A percentile compares a stretch with the other conserved stretches of the same genome.
Conservation (phyloP, 1,140 invertebrate genomes). For the Chrysopa pallens region DNA sequence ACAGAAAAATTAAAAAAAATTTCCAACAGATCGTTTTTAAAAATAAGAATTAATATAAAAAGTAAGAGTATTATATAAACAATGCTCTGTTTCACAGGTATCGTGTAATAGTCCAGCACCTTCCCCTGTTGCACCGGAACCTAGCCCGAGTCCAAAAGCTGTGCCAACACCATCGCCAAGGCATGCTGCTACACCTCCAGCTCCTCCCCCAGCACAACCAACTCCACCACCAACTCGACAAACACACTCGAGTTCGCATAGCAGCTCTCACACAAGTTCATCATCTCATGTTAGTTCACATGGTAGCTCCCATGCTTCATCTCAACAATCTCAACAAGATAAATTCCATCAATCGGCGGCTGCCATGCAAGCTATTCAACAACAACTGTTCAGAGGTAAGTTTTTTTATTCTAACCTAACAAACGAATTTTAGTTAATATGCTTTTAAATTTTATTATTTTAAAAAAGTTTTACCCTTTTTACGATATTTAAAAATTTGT, state of each 20-base stretch:
- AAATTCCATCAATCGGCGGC: conserved; percentile 50
- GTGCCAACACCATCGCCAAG: conserved; percentile 31
- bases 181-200: conserved; percentile 25
- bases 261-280: conserved; percentile 8
- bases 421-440: too few relatives aligned
- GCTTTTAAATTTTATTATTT: too few relatives aligned
- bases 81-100: conserved; percentile 15
- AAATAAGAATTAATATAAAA: background rate
- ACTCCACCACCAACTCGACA: conserved; percentile 11
- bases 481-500: background rate
- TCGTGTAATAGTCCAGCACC: conserved; percentile 21
- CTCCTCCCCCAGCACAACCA: conserved; percentile 14
- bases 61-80: conserved; percentile 1
- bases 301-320: conserved; percentile 14
- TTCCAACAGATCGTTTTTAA: too few relatives aligned
- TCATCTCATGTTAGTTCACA: background rate
- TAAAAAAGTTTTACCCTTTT: too few relatives aligned
- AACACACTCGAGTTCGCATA: conserved; percentile 4
- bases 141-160: conserved; percentile 30
- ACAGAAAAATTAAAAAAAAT: too few relatives aligned
- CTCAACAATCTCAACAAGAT: conserved; percentile 34
- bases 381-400: conserved; percentile 54
- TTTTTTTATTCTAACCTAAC: too few relatives aligned
- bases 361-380: conserved; percentile 63
- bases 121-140: conserved; percentile 22